Conservation (phyloP, 2,113 vertebrate species). For the Siniperca chuatsi region DNA sequence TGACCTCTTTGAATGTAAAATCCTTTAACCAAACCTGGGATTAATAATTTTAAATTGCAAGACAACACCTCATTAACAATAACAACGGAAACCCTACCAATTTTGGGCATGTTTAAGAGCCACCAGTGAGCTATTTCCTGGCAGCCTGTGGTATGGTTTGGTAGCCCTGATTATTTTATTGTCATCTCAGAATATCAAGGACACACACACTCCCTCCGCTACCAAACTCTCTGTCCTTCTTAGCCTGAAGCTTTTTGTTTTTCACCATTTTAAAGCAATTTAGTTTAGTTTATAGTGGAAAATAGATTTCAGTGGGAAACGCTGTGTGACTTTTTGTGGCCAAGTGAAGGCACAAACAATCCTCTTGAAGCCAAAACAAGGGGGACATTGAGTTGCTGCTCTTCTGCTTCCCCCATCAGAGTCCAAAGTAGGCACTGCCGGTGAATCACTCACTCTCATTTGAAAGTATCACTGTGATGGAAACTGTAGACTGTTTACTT, state of each 20-base stretch:
- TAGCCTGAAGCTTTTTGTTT: neutral
- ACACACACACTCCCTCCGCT: fast-evolving
- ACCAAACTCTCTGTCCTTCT: neutral
- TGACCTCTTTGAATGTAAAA: too few species aligned
- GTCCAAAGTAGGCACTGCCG: neutral
- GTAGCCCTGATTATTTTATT: constrained; percentile 1
- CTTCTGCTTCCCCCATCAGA: neutral
- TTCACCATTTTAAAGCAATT: neutral
- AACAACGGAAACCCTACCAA: neutral
- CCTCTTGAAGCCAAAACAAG: neutral
- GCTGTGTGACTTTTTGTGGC: neutral
- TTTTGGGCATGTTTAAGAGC: neutral
- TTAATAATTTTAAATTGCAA: neutral
- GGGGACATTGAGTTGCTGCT: neutral
- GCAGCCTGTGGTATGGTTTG: neutral
- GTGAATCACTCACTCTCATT: constrained; percentile 1
- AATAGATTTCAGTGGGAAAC: neutral
- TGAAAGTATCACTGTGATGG: neutral
- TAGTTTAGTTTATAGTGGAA: neutral
- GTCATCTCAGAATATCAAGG: neutral
- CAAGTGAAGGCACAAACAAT: neutral
- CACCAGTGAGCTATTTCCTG: constrained; percentile 11
- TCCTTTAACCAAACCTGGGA: neutral
- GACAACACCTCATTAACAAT: neutral
- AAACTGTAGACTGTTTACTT: constrained; percentile 14